Base-by-base conservation (phyloP, 1,140 invertebrate species). In the Ptiloglossa arizonensis region DNA sequence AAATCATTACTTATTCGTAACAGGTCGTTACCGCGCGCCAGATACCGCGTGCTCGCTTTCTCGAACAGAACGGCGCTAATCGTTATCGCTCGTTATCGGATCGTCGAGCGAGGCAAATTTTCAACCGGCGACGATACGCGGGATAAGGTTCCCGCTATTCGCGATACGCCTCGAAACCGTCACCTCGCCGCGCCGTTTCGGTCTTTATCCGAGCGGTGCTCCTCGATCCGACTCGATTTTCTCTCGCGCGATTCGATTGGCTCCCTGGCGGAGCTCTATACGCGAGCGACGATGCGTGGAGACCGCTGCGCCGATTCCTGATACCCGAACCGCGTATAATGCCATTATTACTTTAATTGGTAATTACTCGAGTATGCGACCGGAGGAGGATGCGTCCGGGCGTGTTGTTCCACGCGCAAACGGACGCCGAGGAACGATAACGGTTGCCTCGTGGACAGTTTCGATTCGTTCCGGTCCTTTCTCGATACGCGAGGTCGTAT, bases 321-420 rank as follows among this genome's bases (percentile, higher is more conserved):
- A 50, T 63, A 76, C 73, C 76, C 79, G 56, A 50, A 72, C n/a
- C 52, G 73, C 78, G 46, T 68, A 69, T 80, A 74, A 74, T 80
- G 24, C 50, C 44, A 81, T 86, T 83, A 87, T 86, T 86, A 81
- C 68, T 67, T 70, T 86, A 87, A 88, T 88, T 82, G 85, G 79
- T 76, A 82, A 83, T 80, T 81, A 82, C 64, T 46, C 59, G 59
- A 74, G 64, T 80, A 77, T 52, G 38, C 48, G 77, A 64, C 35
- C 70, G 46, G 35, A n/a, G 46, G 35, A n/a, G 50, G 81, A 85
- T 83, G 52, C 68, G 59, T 71, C 68, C 71, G 19, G 60, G 5
- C 79, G 66, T 67, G 67, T 48, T 57, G 44, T 56, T 63, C 46
- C 35, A 69, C 29, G 29, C 46, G 27, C 68, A 19, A 19, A 64